Conservation (phyloP, 2,888 invertebrate species). For the Thereva nobilitata region DNA sequence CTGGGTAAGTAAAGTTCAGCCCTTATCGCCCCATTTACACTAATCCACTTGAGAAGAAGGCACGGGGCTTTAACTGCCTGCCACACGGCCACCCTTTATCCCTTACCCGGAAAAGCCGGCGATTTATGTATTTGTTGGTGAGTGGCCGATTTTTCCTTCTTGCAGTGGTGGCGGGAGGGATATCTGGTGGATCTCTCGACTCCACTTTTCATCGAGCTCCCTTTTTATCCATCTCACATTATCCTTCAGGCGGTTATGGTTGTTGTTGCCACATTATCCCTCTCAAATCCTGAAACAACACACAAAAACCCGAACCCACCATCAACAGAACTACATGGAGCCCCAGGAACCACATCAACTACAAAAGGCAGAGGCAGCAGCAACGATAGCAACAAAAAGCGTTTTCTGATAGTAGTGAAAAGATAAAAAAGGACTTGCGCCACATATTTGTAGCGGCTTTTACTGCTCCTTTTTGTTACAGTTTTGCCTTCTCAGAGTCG, state of each 20-base stretch:
- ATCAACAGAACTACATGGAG: conserved; percentile 7
- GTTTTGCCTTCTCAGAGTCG: conserved; percentile 16
- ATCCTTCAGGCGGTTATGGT: conserved; percentile 34
- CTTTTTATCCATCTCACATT: conserved; percentile 7
- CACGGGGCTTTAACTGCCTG: conserved; percentile 6
- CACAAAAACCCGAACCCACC: conserved; percentile 18
- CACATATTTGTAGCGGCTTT: conserved; percentile 25
- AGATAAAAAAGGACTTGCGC: conserved; percentile 28
- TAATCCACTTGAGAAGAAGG: conserved; percentile 17
- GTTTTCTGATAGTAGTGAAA: conserved; percentile 23
- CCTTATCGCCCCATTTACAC: conserved; percentile 20
- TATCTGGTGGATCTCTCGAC: conserved; percentile 44
- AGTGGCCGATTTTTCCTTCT: conserved; percentile 13
- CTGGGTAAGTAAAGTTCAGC: conserved; percentile 49
- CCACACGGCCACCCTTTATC: neutral
- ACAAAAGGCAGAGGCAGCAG: conserved; percentile 34
- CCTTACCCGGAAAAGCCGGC: neutral
- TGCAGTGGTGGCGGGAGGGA: conserved; percentile 3
- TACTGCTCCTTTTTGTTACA: conserved; percentile 17
- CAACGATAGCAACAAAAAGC: conserved; percentile 34
- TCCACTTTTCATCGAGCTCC: conserved; percentile 37
- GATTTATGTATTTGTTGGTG: conserved; percentile 1
- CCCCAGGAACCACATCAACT: conserved; percentile 18
- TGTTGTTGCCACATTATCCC: conserved; percentile 40
- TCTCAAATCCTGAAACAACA: conserved; percentile 37